Base-by-base conservation (phyloP, 2,888 invertebrate genomes). In the Carabus problematicus region DNA sequence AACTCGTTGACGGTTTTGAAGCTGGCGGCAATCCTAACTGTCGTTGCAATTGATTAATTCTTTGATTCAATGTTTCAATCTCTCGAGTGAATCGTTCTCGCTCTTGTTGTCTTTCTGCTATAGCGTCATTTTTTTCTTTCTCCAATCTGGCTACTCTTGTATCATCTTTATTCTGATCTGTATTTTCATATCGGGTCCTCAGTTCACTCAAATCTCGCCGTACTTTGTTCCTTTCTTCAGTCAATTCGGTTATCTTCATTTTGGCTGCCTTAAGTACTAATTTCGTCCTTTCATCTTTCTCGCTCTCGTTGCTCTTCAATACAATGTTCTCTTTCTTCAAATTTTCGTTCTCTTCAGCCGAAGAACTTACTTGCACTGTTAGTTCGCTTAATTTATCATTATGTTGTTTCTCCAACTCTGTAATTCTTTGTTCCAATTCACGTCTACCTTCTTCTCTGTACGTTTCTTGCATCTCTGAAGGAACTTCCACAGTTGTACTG, bases 181-280 rank as follows among this genome's bases (percentile, higher is more conserved):
- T 83, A 2, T 82, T 79, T 71, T 84, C 84, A 45, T 85, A 79
- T 76, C 84, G 85, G 67, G 76, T 82, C 72, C 86, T 85, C 0
- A 84, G 82, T 72, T 85, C 84, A 0, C 70, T 89, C 64, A 89
- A 77, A 76, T 90, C 89, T 43, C 86, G 85, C 69, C 82, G 84
- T 8, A 89, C 80, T 7, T 83, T 82, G 74, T 87, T 88, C 75
- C 90, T 91, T 12, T 87, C 83, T 76, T 92, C 92, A 0, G 91
- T 90, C 40, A 93, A 80, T 72, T 87, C 88, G 75, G 89, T 87
- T 70, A 93, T 92, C 77, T 90, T 89, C 69, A 86, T 88, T 77
- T 92, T 89, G 0, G 92, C 91, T 74, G 89, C 91, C 76, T 90
- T 90, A 43, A 92, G 84, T 8, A 92, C 84, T 68, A 78, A 79